Percentiles rank a stretch among this genome's conserved stretches.
These are phyloP conservation scores for Drosophila pandora DNA, from an alignment of 1,140 invertebrate species.

Conservation along the genomic window DNA sequence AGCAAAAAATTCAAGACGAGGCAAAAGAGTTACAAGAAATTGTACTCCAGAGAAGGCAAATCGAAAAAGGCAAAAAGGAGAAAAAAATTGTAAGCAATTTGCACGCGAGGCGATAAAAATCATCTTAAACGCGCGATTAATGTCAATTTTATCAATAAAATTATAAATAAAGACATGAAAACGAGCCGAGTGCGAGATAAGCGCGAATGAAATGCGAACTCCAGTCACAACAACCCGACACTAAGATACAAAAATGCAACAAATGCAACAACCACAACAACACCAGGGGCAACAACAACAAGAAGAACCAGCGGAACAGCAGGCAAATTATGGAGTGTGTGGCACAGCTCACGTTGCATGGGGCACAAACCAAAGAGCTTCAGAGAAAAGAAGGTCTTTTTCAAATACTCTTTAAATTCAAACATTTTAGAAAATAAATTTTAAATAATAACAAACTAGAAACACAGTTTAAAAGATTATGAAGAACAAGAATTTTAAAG, in stretches of 20 bases:
- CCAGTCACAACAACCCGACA: constrained; percentile 63
- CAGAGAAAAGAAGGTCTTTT: too few relatives aligned
- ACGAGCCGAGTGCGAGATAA: constrained; percentile 75
- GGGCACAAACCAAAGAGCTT: constrained; percentile 7
- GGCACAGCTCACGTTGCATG: constrained; percentile 77
- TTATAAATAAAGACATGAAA: constrained; percentile 83
- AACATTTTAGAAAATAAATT: too few relatives aligned
- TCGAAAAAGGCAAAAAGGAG: constrained; percentile 5
- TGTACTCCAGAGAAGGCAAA: not conserved
- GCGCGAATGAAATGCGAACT: constrained; percentile 73
- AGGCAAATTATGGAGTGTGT: constrained; percentile 79
- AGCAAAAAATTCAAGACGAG: not conserved
- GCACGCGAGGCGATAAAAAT: constrained; percentile 81
- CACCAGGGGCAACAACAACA: constrained; percentile 10
- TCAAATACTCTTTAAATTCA: not conserved
- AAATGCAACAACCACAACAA: constrained; percentile 19
- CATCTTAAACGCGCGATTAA: constrained; percentile 82
- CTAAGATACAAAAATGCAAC: constrained; percentile 15
- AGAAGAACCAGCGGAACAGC: constrained; percentile 44
- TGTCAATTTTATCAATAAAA: constrained; percentile 83
- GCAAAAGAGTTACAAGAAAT: not conserved
- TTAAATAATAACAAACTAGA: too few relatives aligned
- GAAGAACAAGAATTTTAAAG: too few relatives aligned
- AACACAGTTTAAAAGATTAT: too few relatives aligned
- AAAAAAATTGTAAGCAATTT: constrained; percentile 79